These are phyloP conservation scores for Ooceraea biroi DNA, from an alignment of 1,140 invertebrate genomes.

Conservation along the genomic window DNA sequence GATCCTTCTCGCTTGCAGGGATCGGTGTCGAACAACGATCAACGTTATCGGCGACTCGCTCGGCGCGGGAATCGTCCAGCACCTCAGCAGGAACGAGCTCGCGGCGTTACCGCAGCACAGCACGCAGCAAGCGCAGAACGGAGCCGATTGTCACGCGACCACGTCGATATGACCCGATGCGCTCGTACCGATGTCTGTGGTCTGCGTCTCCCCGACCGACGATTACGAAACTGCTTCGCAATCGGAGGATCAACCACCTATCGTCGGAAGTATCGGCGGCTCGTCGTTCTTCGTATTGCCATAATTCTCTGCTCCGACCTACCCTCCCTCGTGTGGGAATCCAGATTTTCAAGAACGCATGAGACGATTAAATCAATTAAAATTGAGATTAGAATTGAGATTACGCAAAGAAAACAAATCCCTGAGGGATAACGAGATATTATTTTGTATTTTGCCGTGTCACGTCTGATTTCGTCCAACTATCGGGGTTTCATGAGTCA, in stretches of 20 bases:
- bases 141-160: slow-evolving; percentile 78
- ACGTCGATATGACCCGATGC: slow-evolving; percentile 82
- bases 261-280: slow-evolving; percentile 23
- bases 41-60: slow-evolving; percentile 96
- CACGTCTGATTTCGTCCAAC: slow-evolving; percentile 22
- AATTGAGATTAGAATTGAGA: slow-evolving; percentile 14
- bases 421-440: slow-evolving; percentile 2
- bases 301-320: slow-evolving; percentile 5
- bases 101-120: slow-evolving; percentile 78
- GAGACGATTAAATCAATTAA: slow-evolving; percentile 18
- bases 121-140: slow-evolving; percentile 73
- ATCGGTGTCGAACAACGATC: slow-evolving; percentile 94
- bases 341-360: slow-evolving; percentile 19
- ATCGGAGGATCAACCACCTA: slow-evolving; percentile 1
- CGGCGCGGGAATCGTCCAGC: slow-evolving; percentile 94
- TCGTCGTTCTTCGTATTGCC: not conserved
- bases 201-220: slow-evolving; percentile 16
- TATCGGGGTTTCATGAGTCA: slow-evolving; percentile 22
- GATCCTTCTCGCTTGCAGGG: slow-evolving; percentile 87
- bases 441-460: slow-evolving; percentile 21
- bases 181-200: not conserved
- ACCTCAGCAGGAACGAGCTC: slow-evolving; percentile 92
- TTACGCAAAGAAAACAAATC: slow-evolving; percentile 21
- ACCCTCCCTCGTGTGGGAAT: not conserved
- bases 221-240: not conserved